Evolutionary conservation across 2,113 vertebrate genomes (phyloP), one percentile per base, ranked within the genome.

Genomic region (Emydura subglobosa): DNA sequence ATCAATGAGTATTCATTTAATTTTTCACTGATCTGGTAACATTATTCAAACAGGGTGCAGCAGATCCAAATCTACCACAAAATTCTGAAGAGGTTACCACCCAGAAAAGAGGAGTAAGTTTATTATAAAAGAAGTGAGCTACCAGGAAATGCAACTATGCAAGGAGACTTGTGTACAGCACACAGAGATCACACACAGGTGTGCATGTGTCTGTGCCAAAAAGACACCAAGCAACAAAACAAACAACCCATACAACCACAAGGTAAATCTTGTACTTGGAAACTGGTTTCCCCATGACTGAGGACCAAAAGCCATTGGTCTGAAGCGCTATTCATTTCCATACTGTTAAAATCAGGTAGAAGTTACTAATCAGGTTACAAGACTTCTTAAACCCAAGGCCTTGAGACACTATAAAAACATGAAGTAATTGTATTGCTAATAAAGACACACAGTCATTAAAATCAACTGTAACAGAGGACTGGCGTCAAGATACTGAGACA

Each of bases 41-140:
- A 68, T 19, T 22, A 79, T 50, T 59, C 4, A 7, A 44, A 13
- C 0, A 1, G 0, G 2, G 54, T 6, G 9, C 0, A 1, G 44
- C 4, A 2, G 0, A 10, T 10, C 72, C 2, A 0, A 44, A 51
- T 13, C 39, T 3, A 44, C 5, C 5, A 4, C 0, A 0, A 1
- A 27, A 85, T 49, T 44, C 79, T 39, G 14, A 4, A 72, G 44
- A 82, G 13, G 81, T 19, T 54, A 55, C n/a, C 16, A 55, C 42
- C n/a, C 53, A 25, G 53, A 55, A 65, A 65, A 72, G 7, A 11
- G 47, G 21, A 13, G 22, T 25, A 10, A 34, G 79, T 17, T 90
- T 7, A 1, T 54, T 0, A 0, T 17, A 83, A 78, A 80, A 88
- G 86, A 54, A 3, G 5, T 24, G 51, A 47, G 96, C 1, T 1